Conservation (phyloP, 2,888 invertebrate species). For the Cremastobaeus sp. region DNA sequence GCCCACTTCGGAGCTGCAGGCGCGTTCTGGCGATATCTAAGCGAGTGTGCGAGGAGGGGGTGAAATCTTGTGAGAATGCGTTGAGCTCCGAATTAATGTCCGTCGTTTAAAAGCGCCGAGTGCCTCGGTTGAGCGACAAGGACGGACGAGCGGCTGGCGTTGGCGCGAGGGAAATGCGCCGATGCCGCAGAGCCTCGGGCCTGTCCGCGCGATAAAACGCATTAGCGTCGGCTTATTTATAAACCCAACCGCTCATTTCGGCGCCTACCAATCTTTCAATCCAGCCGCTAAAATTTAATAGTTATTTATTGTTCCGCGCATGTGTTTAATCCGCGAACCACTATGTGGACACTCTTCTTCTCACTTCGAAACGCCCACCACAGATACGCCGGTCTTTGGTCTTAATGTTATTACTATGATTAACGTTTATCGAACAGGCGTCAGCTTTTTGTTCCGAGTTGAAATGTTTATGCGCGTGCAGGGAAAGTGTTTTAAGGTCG, state of each 20-base stretch:
- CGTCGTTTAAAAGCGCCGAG: conserved; percentile 63
- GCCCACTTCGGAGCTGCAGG: conserved; percentile 48
- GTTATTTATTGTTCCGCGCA: conserved; percentile 51
- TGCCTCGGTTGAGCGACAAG: conserved; percentile 31
- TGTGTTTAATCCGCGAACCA: conserved; percentile 60
- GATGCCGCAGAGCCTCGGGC: conserved; percentile 36
- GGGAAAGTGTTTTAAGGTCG: not conserved
- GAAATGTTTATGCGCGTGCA: conserved; percentile 2
- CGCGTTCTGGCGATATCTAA: conserved; percentile 5
- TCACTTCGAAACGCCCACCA: conserved; percentile 54
- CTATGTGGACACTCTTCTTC: conserved; percentile 59
- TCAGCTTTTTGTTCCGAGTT: not conserved
- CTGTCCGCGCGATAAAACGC: conserved; percentile 70
- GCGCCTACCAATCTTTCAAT: conserved; percentile 70
- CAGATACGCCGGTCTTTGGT: conserved; percentile 22
- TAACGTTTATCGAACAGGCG: conserved; percentile 15
- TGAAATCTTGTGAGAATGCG: conserved; percentile 56
- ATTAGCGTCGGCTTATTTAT: conserved; percentile 74
- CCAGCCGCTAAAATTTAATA: conserved; percentile 57
- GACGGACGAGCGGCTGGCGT: not conserved
- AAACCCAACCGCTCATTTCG: conserved; percentile 68
- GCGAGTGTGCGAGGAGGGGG: conserved; percentile 8
- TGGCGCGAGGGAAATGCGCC: conserved; percentile 19
- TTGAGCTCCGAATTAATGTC: conserved; percentile 66
- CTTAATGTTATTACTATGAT: conserved; percentile 41